A percentile compares a stretch with the other conserved stretches of the same genome.
Evolutionary conservation across 2,888 invertebrate genomes (phyloP).

Genomic region (Drosophila flavopinicola): DNA sequence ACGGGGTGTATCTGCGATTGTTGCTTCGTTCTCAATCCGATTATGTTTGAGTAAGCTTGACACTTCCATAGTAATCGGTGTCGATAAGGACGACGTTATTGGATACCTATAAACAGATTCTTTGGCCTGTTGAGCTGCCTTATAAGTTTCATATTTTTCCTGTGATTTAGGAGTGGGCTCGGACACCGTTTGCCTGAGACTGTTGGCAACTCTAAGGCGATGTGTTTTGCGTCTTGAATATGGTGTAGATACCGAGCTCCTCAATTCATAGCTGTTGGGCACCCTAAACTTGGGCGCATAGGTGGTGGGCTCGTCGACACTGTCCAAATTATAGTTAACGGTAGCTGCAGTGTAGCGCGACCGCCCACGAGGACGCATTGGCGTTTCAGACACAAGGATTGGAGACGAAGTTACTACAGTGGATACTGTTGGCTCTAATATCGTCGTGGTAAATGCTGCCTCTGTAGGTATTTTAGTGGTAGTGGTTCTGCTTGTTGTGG

Average conservation of each 20-base stretch:
- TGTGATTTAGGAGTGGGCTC: conserved; percentile 48
- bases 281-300: conserved; percentile 82
- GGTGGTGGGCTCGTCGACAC: conserved; percentile 82
- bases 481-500: conserved; percentile 16
- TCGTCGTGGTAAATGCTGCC: conserved; percentile 41
- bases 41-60: conserved; percentile 39
- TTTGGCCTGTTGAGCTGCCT: conserved; percentile 57
- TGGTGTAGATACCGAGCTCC: conserved; percentile 34
- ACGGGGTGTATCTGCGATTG: conserved; percentile 56
- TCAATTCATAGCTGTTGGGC: conserved; percentile 44
- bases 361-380: conserved; percentile 77
- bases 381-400: conserved; percentile 61
- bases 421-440: conserved; percentile 58
- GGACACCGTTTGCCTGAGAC: conserved; percentile 35
- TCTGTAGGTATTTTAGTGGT: conserved; percentile 16
- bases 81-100: not conserved
- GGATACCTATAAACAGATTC: conserved; percentile 27
- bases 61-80: not conserved
- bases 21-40: conserved; percentile 70
- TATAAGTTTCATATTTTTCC: conserved; percentile 74
- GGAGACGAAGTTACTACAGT: conserved; percentile 71
- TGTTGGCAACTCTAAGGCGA: conserved; percentile 61
- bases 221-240: conserved; percentile 65
- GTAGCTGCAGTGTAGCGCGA: conserved; percentile 83
- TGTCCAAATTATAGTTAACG: conserved; percentile 67